Base-by-base conservation (phyloP, 2,113 vertebrate genomes). In the Ursus arctos region DNA sequence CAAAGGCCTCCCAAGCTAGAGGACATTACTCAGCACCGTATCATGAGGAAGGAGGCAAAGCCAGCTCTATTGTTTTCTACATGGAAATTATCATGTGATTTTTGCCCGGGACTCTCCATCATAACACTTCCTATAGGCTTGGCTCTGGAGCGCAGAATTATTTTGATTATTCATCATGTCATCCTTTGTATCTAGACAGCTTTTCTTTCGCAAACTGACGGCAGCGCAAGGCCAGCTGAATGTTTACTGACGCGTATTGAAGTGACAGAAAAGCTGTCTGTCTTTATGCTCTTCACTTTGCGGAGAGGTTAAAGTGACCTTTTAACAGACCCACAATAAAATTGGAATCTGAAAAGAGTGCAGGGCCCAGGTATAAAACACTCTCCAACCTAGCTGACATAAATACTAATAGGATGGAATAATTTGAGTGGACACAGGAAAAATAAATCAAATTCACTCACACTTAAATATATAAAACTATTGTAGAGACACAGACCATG, bases 371-470 rank as follows among this genome's bases (percentile, higher is more conserved):
- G 85, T 95, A 97, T 96, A 98, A 97, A 97, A 88, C 81, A 97
- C 55, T 83, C 49, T 92, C 88, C 36, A 85, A 71, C 49, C 36
- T 55, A 72, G 84, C 84, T 86, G 94, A 90, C 94, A 97, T 91
- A 97, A 96, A 97, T 98, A 95, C 80, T 96, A 97, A 97, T 95
- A 95, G 87, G 76, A 90, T 91, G 53, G 74, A 96, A 88, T 97
- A 97, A 98, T 97, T 90, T 85, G 92, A 95, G 76, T 95, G 80
- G 90, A 96, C 90, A 93, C 47, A 94, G 47, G 40, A 95, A 95
- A 93, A 96, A 97, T 91, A 97, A 97, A 97, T 97, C 95, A 98
- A 96, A 97, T 88, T 33, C 63, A 53, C 76, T 93, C 91, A 76
- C 28, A 94, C 77, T 72, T 93, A 97, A 92, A 97, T 85, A 85